A percentile compares a stretch with the other conserved stretches of the same genome.
These are phyloP conservation scores for Eupithecia vulgata DNA, from an alignment of 2,888 invertebrate species.

Conservation along the genomic window DNA sequence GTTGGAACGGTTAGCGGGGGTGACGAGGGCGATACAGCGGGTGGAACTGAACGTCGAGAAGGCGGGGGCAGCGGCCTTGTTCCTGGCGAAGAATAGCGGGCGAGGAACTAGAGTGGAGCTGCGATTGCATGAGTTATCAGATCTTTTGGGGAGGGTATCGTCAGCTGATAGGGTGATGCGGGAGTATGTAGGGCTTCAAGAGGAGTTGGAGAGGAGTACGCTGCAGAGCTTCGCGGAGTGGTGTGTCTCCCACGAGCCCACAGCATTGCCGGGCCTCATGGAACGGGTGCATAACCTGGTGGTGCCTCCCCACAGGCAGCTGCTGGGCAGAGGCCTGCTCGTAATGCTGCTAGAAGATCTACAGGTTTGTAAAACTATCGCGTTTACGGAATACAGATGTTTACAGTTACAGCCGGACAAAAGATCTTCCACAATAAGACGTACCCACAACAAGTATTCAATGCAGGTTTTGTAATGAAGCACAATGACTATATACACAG, in stretches of 20 bases:
- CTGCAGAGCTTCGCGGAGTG: conserved; percentile 88
- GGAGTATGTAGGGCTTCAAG: conserved; percentile 80
- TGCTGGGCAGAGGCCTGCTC: conserved; percentile 78
- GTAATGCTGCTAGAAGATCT: conserved; percentile 65
- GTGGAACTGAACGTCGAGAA: conserved; percentile 66
- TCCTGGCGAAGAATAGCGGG: conserved; percentile 70
- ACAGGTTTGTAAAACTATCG: conserved; percentile 58
- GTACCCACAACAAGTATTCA: conserved; percentile 32
- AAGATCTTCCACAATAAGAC: conserved; percentile 28
- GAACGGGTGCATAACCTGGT: conserved; percentile 87
- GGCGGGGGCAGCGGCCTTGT: conserved; percentile 57
- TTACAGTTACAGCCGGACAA: conserved; percentile 14
- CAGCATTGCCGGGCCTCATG: conserved; percentile 86
- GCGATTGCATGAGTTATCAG: conserved; percentile 85
- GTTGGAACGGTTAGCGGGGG: conserved; percentile 73
- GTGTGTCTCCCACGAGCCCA: conserved; percentile 87
- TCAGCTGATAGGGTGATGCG: conserved; percentile 85
- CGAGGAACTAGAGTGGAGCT: conserved; percentile 81
- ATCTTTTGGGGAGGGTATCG: conserved; percentile 84
- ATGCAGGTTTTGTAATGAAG: conserved; percentile 27
- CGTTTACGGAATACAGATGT: conserved; percentile 1
- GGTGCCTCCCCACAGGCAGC: conserved; percentile 74
- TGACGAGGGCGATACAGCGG: conserved; percentile 64
- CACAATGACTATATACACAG: conserved; percentile 23
- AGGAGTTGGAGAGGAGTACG: conserved; percentile 85